These are phyloP conservation scores for Pipistrellus pipistrellus DNA, from an alignment of 2,797 vertebrate species.

Conservation along the genomic window DNA sequence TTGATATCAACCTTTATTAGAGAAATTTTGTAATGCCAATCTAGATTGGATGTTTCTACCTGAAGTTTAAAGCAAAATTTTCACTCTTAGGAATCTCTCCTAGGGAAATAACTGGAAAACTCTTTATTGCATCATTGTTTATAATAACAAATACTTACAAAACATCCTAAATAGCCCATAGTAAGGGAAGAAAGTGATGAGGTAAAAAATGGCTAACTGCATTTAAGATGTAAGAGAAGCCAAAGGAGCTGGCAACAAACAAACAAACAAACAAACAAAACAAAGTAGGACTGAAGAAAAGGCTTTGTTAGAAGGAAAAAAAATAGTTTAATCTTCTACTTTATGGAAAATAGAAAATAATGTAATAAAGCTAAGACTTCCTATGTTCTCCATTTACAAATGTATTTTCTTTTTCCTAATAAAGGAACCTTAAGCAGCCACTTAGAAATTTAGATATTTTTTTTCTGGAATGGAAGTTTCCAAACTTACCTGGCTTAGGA, in stretches of 20 bases:
- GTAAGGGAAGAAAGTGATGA: neutral
- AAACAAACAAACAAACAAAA: neutral
- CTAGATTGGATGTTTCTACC: neutral
- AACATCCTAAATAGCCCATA: neutral
- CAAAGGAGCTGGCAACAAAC: neutral
- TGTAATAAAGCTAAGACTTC: neutral
- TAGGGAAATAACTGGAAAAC: neutral
- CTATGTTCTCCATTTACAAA: neutral
- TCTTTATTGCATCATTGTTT: neutral
- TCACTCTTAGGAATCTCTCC: neutral
- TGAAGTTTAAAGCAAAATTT: neutral
- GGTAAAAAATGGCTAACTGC: neutral
- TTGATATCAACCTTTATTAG: neutral
- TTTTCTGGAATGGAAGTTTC: neutral
- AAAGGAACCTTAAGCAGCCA: neutral
- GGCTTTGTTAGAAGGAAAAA: conserved; percentile 26
- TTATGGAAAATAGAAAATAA: conserved; percentile 11
- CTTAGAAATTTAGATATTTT: neutral
- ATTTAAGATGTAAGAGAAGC: neutral
- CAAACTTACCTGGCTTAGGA: neutral
- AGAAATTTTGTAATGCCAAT: neutral
- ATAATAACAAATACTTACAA: neutral
- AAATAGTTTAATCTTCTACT: neutral
- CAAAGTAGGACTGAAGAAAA: neutral
- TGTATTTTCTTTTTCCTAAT: neutral